phyloP scores from a whole-genome alignment of 2,888 invertebrate genomes.

The Leptothorax acervorum region DNA sequence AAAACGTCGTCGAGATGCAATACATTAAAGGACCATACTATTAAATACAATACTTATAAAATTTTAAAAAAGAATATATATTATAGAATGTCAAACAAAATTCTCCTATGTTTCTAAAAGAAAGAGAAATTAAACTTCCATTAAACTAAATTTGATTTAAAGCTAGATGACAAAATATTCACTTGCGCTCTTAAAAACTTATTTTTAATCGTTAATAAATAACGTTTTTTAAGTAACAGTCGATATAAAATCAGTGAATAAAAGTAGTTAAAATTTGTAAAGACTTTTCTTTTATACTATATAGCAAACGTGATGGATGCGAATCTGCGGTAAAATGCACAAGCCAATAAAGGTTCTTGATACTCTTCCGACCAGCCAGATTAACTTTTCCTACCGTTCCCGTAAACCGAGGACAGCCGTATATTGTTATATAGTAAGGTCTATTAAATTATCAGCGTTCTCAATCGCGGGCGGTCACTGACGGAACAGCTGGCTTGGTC shows the following conservation, averaged over 20 bases:
- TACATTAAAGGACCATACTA: not conserved
- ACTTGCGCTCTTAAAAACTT: not conserved
- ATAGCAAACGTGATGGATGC: not conserved
- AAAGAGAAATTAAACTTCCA: not conserved
- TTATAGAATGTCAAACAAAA: not conserved
- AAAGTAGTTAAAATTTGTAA: no score
- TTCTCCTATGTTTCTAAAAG: not conserved
- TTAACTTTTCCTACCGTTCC: slow-evolving; percentile 4
- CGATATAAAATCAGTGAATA: no score
- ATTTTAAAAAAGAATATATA: not conserved
- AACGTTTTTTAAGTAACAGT: no score
- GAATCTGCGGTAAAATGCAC: not conserved
- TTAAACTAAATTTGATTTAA: not conserved
- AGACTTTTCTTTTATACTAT: no score
- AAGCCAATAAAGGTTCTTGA: not conserved
- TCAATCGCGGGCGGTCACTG: slow-evolving; percentile 20
- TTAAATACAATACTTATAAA: not conserved
- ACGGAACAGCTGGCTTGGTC: slow-evolving; percentile 45
- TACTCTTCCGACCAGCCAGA: not conserved
- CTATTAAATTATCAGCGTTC: slow-evolving; percentile 48
- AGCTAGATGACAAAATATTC: not conserved
- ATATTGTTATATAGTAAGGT: slow-evolving; percentile 20
- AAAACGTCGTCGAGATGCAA: not conserved
- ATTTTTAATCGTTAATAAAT: not conserved
- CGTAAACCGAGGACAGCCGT: slow-evolving; percentile 8